Evolutionary conservation across 2,113 vertebrate genomes (phyloP).

Genomic region (Alouatta palliata): DNA sequence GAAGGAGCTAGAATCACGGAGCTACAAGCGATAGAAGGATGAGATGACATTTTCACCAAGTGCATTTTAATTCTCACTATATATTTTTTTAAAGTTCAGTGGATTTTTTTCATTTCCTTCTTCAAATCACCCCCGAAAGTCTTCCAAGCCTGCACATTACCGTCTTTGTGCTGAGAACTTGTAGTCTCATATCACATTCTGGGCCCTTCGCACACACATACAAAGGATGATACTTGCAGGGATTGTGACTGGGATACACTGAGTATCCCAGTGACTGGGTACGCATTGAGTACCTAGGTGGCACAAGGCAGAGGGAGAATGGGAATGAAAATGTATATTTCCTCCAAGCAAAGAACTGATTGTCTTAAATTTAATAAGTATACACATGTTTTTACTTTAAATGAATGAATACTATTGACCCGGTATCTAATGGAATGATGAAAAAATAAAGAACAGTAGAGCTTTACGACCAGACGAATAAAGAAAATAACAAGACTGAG

Average conservation of each 20-base stretch:
- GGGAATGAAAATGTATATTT: not conserved
- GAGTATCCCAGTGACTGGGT: not conserved
- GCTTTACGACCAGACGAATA: not conserved
- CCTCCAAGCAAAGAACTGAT: not conserved
- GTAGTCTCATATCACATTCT: not conserved
- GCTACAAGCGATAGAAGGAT: not conserved
- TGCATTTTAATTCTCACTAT: constrained; percentile 35
- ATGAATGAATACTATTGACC: not conserved
- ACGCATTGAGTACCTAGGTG: not conserved
- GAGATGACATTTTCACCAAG: constrained; percentile 17
- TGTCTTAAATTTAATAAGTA: not conserved
- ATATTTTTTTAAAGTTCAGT: constrained; percentile 10
- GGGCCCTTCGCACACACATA: not conserved
- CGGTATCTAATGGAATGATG: not conserved
- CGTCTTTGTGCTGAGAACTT: not conserved
- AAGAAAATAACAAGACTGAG: not conserved
- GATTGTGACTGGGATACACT: not conserved
- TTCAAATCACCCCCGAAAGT: not conserved
- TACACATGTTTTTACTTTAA: not conserved
- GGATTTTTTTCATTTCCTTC: not conserved
- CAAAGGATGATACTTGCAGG: not conserved
- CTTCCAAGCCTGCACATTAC: not conserved
- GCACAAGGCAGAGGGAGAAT: not conserved
- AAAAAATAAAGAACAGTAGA: not conserved
- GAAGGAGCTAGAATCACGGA: constrained; percentile 37